Evolutionary conservation across 2,888 invertebrate genomes (phyloP), one percentile per base, ranked within the genome.

Genomic region (Thyatira batis): DNA sequence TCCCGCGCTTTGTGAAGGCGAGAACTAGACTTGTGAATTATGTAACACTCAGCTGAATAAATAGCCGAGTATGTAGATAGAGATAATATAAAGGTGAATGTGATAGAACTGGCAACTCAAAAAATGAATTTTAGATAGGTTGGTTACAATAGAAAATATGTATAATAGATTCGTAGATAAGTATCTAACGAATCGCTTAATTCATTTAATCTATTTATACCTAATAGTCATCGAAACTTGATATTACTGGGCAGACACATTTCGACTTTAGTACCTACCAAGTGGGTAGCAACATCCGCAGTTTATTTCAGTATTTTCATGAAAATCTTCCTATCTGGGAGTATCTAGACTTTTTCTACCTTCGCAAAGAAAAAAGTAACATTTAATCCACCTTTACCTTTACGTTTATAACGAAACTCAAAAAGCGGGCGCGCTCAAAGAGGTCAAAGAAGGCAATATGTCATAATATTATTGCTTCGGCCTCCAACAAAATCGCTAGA

Each of bases 401-500:
- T 33, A 45, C 45, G 45, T 21, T 11, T 45, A 45, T 45, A 21
- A 21, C 5, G 45, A 45, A 23, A 45, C 39, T 61, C 67, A 65
- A 70, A 76, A 71, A 76, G 74, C 60, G 62, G 67, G 71, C 67
- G 53, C 61, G 66, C 67, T 78, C 79, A 82, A 82, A 84, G 80
- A 82, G 80, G 78, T 74, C 65, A 63, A 63, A 69, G 77, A 79
- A 84, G 84, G 89, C 86, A 87, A 91, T 92, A 88, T 84, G 88
- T 91, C 89, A 90, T 86, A 91, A 90, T 89, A 89, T 90, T 90
- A 91, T 90, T 89, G 87, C 87, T 79, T 74, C 69, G 80, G 82
- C 84, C 87, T 86, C 80, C 79, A 67, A 84, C 80, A 74, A 82
- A 87, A 84, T 84, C 78, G 82, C 74, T 80, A 71, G 73, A 82